These are phyloP conservation scores for Litocranius walleri DNA, from an alignment of 2,113 vertebrate genomes.

Conservation along the genomic window DNA sequence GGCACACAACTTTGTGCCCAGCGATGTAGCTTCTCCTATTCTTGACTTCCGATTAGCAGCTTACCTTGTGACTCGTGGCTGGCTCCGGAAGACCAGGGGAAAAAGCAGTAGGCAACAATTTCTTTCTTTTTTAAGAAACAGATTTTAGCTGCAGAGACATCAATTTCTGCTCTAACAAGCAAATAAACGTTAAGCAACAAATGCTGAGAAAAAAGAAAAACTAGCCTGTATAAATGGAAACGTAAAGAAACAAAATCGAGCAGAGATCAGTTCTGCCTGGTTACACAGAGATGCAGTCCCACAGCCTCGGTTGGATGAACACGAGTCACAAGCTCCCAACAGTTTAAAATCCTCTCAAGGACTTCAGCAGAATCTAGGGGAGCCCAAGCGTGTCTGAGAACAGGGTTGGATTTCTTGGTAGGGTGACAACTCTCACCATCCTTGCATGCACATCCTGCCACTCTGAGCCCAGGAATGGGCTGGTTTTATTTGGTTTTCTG, in stretches of 20 bases:
- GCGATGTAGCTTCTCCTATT: neutral
- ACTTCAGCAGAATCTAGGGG: neutral
- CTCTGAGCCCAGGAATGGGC: neutral
- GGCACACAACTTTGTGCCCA: neutral
- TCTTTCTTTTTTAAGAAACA: neutral
- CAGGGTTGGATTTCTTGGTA: neutral
- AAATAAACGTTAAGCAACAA: conserved; percentile 1
- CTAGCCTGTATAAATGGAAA: conserved; percentile 41
- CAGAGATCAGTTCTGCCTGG: neutral
- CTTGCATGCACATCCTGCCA: neutral
- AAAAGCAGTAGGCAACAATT: neutral
- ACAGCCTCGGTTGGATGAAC: neutral
- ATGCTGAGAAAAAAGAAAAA: neutral
- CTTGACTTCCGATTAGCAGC: neutral
- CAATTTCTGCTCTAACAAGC: neutral
- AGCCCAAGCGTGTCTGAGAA: neutral
- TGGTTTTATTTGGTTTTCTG: conserved; percentile 3
- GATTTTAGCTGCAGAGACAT: neutral
- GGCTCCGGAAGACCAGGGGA: neutral
- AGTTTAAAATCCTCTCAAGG: neutral
- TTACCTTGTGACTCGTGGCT: neutral
- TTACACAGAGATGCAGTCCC: neutral
- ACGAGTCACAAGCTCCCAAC: neutral
- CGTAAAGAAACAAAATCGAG: neutral
- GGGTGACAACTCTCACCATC: neutral